Percentiles rank a stretch among this genome's conserved stretches.
phyloP scores from a whole-genome alignment of 2,113 vertebrate genomes.

The Myocastor coypus region DNA sequence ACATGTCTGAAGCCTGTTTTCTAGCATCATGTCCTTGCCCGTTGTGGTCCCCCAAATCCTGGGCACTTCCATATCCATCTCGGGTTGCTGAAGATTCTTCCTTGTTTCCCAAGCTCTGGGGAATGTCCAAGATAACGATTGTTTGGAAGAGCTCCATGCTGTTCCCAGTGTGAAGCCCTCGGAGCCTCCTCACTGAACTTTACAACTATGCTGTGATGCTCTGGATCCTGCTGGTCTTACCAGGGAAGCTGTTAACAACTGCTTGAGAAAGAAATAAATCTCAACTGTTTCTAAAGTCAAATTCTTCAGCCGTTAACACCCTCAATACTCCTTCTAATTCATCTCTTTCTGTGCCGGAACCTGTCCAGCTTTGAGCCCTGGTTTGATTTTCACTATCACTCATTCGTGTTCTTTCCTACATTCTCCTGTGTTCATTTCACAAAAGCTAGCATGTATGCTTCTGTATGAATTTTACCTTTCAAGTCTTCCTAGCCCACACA shows the following conservation, averaged over 20 bases:
- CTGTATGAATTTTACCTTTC: background rate
- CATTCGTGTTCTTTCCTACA: background rate
- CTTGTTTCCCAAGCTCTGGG: background rate
- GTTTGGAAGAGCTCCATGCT: background rate
- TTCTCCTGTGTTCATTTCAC: slow-evolving; percentile 35
- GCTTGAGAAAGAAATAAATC: slow-evolving; percentile 48
- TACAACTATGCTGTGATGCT: slow-evolving; percentile 1
- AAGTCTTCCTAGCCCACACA: background rate
- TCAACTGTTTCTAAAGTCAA: slow-evolving; percentile 41
- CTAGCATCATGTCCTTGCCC: background rate
- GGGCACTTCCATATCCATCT: background rate
- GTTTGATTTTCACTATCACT: background rate
- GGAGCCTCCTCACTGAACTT: background rate
- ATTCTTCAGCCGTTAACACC: slow-evolving; percentile 22
- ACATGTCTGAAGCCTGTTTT: background rate
- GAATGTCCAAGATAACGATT: background rate
- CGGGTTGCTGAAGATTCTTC: background rate
- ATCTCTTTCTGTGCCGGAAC: slow-evolving; percentile 46
- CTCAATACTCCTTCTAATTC: background rate
- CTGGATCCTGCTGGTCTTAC: slow-evolving; percentile 23
- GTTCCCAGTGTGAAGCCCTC: background rate
- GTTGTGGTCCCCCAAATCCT: background rate
- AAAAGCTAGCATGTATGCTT: background rate
- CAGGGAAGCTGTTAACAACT: slow-evolving; percentile 50
- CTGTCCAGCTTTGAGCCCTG: slow-evolving; percentile 33